Evolutionary conservation across 2,113 vertebrate species (phyloP).

Genomic region (Serilophus lunatus): DNA sequence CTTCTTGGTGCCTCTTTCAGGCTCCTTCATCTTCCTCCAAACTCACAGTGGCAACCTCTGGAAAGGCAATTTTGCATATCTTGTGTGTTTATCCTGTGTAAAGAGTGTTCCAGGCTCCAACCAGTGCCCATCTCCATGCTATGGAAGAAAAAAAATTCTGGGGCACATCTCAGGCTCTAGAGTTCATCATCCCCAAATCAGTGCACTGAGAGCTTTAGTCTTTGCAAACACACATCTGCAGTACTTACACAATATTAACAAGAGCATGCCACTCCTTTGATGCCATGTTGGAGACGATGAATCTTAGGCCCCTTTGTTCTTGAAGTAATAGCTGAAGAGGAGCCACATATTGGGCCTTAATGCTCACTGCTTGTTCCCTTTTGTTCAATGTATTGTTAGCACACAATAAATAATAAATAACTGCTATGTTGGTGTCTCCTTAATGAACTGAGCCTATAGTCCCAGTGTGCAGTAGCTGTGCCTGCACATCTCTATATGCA

Average conservation of each 20-base stretch:
- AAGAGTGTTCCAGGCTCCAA: neutral
- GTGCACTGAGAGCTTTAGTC: neutral
- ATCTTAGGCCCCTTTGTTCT: neutral
- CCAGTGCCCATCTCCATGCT: neutral
- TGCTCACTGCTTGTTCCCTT: neutral
- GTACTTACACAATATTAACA: neutral
- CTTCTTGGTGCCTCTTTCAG: neutral
- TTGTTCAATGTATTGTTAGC: neutral
- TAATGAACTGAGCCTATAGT: neutral
- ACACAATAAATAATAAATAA: slow-evolving; percentile 22
- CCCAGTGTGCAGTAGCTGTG: neutral
- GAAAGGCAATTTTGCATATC: neutral
- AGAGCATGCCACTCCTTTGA: neutral
- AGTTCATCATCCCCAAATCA: neutral
- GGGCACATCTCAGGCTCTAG: neutral
- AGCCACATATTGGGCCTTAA: neutral
- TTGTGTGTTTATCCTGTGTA: neutral
- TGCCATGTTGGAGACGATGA: neutral
- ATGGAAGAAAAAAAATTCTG: neutral
- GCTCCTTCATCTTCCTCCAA: neutral
- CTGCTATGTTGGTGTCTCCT: neutral
- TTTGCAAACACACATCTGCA: neutral
- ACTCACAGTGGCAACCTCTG: neutral
- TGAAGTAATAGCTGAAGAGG: neutral
- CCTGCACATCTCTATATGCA: neutral